A percentile compares a stretch with the other conserved stretches of the same genome.
phyloP scores from a whole-genome alignment of 2,113 vertebrate species.

The Macquaria ambigua region DNA sequence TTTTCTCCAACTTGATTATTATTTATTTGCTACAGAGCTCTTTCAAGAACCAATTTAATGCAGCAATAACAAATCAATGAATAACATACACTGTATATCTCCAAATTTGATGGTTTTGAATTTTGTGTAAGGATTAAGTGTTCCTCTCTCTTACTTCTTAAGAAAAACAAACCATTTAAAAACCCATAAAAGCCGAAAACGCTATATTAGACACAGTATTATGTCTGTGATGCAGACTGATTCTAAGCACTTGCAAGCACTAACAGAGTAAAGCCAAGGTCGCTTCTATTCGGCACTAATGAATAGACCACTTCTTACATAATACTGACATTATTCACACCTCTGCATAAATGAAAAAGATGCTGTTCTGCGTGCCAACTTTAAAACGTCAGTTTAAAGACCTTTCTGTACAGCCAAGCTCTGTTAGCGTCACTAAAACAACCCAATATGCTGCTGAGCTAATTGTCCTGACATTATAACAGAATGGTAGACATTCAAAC shows the following conservation, averaged over 20 bases:
- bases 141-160: not conserved
- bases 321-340: constrained; percentile 69
- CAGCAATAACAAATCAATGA: too few relatives aligned
- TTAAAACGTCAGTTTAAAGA: constrained; percentile 47
- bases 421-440: constrained; percentile 31
- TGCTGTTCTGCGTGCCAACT: constrained; percentile 19
- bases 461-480: not conserved
- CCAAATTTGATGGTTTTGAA: not conserved
- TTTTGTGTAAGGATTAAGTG: not conserved
- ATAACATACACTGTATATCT: not conserved
- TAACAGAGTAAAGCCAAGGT: not conserved
- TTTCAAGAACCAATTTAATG: too few relatives aligned
- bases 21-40: too few relatives aligned
- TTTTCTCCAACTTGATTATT: too few relatives aligned
- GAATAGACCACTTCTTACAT: constrained; percentile 38
- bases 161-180: not conserved
- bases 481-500: constrained; percentile 8
- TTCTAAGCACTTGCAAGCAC: not conserved
- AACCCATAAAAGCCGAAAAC: not conserved
- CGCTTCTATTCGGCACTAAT: not conserved
- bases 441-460: not conserved
- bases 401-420: constrained; percentile 11
- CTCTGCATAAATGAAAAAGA: constrained; percentile 39
- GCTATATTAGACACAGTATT: not conserved
- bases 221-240: not conserved